Conservation (phyloP, 2,113 vertebrate species). For the Pyxicephalus adspersus region DNA sequence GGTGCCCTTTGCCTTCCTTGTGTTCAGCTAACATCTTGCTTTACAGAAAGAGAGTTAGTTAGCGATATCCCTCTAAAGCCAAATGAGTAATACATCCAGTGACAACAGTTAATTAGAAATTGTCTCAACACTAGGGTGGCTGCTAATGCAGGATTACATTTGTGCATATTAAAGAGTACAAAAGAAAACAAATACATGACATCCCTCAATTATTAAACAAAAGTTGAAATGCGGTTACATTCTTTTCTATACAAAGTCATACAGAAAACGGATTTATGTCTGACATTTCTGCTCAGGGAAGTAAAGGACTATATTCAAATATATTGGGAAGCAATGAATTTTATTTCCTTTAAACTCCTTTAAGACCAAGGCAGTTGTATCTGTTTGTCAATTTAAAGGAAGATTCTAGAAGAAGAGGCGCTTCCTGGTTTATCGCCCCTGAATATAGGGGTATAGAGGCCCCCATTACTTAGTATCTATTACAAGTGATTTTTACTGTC, state of each 20-base stretch:
- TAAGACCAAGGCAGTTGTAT: no score
- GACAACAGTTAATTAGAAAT: constrained; percentile 32
- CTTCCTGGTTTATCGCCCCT: no score
- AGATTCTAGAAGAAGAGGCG: no score
- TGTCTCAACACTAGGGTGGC: constrained; percentile 7
- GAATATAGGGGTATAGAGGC: no score
- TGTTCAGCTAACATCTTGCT: background rate
- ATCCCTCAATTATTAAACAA: background rate
- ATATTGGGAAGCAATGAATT: background rate
- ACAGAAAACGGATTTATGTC: background rate
- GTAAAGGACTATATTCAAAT: background rate
- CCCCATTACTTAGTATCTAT: no score
- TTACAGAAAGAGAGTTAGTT: constrained; percentile 15
- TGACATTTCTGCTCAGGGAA: background rate
- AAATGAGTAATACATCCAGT: constrained; percentile 28
- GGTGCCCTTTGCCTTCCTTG: background rate
- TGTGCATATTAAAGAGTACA: constrained; percentile 6
- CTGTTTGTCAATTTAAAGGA: no score
- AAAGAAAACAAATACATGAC: constrained; percentile 13
- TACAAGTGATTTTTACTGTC: no score
- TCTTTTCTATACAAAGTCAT: background rate
- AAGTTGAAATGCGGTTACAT: background rate
- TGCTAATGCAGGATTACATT: background rate
- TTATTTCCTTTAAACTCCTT: background rate
- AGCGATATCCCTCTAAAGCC: constrained; percentile 10